A percentile compares a stretch with the other conserved stretches of the same genome.
phyloP scores from a whole-genome alignment of 2,888 invertebrate species.

The Lithodes maja region DNA sequence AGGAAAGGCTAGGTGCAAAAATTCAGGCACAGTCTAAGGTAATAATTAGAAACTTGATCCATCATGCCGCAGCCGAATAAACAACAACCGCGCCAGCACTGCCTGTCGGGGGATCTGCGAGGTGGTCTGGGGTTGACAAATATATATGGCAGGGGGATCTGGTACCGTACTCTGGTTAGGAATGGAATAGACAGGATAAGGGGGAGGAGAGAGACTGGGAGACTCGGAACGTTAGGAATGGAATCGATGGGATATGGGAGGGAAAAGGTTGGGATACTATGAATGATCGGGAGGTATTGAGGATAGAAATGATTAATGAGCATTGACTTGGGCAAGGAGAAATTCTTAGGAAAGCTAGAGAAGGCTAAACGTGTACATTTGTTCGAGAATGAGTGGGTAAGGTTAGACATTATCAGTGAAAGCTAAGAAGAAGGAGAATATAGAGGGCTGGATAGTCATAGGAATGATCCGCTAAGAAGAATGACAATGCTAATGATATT shows the following conservation, averaged over 20 bases:
- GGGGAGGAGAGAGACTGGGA: background rate
- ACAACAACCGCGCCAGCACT: conserved; percentile 55
- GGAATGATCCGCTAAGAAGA: too few relatives aligned
- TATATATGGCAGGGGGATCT: conserved; percentile 54
- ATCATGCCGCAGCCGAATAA: conserved; percentile 40
- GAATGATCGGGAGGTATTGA: too few relatives aligned
- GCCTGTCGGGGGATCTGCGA: conserved; percentile 56
- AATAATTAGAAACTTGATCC: background rate
- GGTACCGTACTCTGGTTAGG: conserved; percentile 38
- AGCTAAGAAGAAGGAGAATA: background rate
- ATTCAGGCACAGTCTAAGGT: background rate
- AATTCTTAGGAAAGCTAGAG: too few relatives aligned
- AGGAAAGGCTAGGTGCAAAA: conserved; percentile 2
- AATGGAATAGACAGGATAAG: background rate
- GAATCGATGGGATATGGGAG: too few relatives aligned
- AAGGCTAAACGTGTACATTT: too few relatives aligned
- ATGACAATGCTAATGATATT: background rate
- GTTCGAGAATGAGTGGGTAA: background rate
- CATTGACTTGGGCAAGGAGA: background rate
- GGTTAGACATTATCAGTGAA: background rate
- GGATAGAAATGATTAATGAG: too few relatives aligned
- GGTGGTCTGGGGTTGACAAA: conserved; percentile 54
- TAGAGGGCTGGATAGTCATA: too few relatives aligned
- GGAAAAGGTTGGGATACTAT: too few relatives aligned
- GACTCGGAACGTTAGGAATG: background rate